phyloP scores from a whole-genome alignment of 2,888 invertebrate species.

The Brachypalpus laphriformis region DNA sequence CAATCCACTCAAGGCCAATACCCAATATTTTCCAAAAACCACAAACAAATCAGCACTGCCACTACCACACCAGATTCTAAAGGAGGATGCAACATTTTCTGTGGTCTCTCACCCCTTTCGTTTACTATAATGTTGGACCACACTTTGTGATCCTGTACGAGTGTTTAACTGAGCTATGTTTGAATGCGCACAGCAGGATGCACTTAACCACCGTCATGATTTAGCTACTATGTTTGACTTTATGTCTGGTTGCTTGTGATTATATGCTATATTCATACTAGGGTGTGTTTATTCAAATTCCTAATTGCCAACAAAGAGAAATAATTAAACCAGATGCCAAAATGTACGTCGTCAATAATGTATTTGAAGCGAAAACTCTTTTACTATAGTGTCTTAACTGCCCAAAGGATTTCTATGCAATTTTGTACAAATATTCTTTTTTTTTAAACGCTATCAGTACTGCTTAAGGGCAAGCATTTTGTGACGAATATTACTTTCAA shows the following conservation, averaged over 20 bases:
- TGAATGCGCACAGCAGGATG: slow-evolving; percentile 11
- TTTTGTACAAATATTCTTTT: too few species aligned
- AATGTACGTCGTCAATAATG: too few species aligned
- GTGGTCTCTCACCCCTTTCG: background rate
- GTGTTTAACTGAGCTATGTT: background rate
- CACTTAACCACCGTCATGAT: background rate
- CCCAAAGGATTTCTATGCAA: too few species aligned
- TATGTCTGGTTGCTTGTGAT: background rate
- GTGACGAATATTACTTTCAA: too few species aligned
- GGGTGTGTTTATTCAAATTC: background rate
- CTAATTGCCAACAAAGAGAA: background rate
- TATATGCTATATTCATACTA: background rate
- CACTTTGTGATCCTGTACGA: slow-evolving; percentile 9
- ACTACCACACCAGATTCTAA: background rate
- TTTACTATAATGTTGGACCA: slow-evolving; percentile 29
- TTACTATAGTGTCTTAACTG: too few species aligned
- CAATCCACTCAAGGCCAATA: slow-evolving; percentile 4
- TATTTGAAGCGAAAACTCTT: too few species aligned
- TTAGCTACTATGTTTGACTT: slow-evolving; percentile 6
- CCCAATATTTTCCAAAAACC: slow-evolving; percentile 8
- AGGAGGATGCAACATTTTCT: slow-evolving; percentile 5
- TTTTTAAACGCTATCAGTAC: too few species aligned
- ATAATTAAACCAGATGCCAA: background rate
- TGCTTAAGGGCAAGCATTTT: too few species aligned
- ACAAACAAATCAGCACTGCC: slow-evolving; percentile 44